Evolutionary conservation across 2,888 invertebrate genomes (phyloP), one percentile per base, ranked within the genome.

Genomic region (Spilosoma lubricipeda): DNA sequence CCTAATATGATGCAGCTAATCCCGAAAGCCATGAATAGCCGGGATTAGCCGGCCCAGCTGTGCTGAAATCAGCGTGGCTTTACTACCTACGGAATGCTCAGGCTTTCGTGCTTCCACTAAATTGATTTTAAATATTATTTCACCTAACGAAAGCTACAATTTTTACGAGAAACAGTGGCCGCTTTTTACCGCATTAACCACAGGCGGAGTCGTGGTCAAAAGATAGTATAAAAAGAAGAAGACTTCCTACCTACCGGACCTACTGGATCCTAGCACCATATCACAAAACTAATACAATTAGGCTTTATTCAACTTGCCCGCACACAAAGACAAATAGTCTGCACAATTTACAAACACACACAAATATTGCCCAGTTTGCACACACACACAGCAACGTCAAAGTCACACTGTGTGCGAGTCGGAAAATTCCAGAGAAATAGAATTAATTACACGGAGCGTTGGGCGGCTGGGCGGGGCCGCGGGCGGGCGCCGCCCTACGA

Each of bases 361-460:
- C 36, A 15, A 70, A 59, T 39, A 59, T 42, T 70, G 30, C 63
- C 42, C 67, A 75, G 42, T n/a, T 68, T 68, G 64, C 76, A 56
- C 73, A 75, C 80, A 77, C 73, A 80, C 67, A 70, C 11, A 75
- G 63, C 45, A 66, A 79, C 73, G 78, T 72, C 73, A 67, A 69
- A 79, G 77, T 80, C 82, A 82, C 78, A 77, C 74, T 79, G 82
- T 81, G 72, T 73, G 64, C 56, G 27, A 82, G 73, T 76, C 45
- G 78, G 86, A 85, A 86, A 86, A 85, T 87, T 86, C 86, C 80
- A 83, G 83, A 75, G 82, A 88, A 90, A 91, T 91, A 89, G 90
- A 92, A 92, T 92, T 92, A 92, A 92, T 92, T 92, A 93, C 90
- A 89, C 82, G 82, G 85, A 85, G 83, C 81, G 86, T 80, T 77